These are phyloP conservation scores for Magallana angulata DNA, from an alignment of 1,140 invertebrate genomes.

Conservation along the genomic window DNA sequence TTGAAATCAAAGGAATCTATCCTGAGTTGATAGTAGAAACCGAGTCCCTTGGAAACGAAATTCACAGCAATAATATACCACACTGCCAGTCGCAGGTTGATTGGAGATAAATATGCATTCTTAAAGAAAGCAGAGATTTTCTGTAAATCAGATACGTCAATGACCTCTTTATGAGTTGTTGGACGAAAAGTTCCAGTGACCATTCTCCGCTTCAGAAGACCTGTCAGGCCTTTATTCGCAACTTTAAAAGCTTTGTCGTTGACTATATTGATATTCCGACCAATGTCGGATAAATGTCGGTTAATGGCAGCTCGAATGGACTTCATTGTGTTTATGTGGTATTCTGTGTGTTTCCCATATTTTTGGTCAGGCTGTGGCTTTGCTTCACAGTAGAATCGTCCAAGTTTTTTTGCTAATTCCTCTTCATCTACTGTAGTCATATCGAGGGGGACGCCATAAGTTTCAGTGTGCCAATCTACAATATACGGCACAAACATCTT, in stretches of 20 bases:
- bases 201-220: not conserved
- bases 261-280: constrained; percentile 35
- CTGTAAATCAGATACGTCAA: not conserved
- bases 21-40: too few relatives aligned
- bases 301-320: constrained; percentile 20
- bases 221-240: not conserved
- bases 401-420: not conserved
- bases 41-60: too few relatives aligned
- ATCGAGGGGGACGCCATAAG: not conserved
- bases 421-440: not conserved
- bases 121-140: not conserved
- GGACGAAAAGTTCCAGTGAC: not conserved
- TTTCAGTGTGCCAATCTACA: constrained; percentile 38
- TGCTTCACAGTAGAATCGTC: constrained; percentile 3
- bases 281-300: constrained; percentile 36
- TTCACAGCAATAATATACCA: not conserved
- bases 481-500: not conserved
- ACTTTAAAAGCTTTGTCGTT: constrained; percentile 45
- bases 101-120: constrained; percentile 2
- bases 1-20: too few relatives aligned
- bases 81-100: not conserved
- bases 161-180: not conserved
- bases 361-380: not conserved
- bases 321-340: constrained; percentile 15
- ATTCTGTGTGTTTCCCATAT: not conserved